phyloP scores from a whole-genome alignment of 1,140 invertebrate genomes.

The Drosophila lacertosa region DNA sequence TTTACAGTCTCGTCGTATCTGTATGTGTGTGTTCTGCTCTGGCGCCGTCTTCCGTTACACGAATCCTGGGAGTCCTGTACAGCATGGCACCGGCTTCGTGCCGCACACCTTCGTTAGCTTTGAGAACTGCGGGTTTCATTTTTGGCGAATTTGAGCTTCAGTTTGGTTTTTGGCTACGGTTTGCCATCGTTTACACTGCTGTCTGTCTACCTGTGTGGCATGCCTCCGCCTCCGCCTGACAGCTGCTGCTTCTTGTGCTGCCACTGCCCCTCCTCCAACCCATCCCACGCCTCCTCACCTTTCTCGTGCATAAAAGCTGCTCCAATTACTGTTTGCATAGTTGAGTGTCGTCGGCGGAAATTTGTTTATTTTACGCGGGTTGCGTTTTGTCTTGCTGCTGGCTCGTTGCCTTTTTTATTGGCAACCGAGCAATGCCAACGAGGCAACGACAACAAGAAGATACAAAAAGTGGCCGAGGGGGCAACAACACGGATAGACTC shows the following conservation, averaged over 20 bases:
- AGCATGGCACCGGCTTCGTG: constrained; percentile 14
- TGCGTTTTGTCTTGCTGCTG: constrained; percentile 64
- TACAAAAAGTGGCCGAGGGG: constrained; percentile 11
- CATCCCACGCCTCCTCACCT: constrained; percentile 11
- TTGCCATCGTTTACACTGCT: constrained; percentile 58
- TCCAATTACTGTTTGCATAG: constrained; percentile 81
- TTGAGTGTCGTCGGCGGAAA: constrained; percentile 79
- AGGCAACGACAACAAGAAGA: constrained; percentile 8
- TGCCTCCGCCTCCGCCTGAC: constrained; percentile 10
- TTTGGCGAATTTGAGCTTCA: constrained; percentile 56
- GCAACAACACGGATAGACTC: constrained; percentile 32
- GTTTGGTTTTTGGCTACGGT: constrained; percentile 67
- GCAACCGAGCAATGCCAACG: constrained; percentile 3
- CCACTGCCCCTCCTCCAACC: neutral
- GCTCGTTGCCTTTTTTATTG: constrained; percentile 57
- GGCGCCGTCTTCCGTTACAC: constrained; percentile 55
- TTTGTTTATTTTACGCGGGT: constrained; percentile 80
- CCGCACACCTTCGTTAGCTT: constrained; percentile 53
- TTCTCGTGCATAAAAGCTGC: constrained; percentile 57
- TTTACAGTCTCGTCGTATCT: constrained; percentile 12
- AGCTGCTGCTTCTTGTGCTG: neutral
- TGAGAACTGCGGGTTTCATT: constrained; percentile 46
- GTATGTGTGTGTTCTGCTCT: constrained; percentile 9
- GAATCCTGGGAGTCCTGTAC: constrained; percentile 47
- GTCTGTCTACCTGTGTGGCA: constrained; percentile 26